These are phyloP conservation scores for Ptychobarbus kaznakovi DNA, from an alignment of 2,797 vertebrate genomes.

Conservation along the genomic window DNA sequence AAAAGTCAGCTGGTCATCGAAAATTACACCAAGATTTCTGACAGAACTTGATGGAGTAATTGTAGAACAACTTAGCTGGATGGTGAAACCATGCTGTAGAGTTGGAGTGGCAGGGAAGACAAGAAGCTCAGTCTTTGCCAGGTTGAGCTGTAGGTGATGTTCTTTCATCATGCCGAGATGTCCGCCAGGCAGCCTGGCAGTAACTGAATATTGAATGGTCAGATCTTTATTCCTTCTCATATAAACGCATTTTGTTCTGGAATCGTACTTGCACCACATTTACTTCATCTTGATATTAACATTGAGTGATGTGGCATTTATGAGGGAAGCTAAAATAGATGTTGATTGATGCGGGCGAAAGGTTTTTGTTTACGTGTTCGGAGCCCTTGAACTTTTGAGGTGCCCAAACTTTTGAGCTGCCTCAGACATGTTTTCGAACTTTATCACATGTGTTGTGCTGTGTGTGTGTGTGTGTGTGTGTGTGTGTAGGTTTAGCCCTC, in stretches of 20 bases:
- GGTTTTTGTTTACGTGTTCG: slow-evolving; percentile 19
- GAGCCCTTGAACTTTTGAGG: background rate
- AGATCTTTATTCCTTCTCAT: slow-evolving; percentile 4
- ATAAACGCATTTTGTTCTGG: background rate
- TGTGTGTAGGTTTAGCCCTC: background rate
- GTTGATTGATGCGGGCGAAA: background rate
- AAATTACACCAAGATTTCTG: no score
- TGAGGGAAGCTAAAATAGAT: background rate
- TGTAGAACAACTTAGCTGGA: no score
- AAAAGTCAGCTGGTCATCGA: no score
- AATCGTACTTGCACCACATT: background rate
- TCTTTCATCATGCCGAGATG: no score
- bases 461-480: background rate
- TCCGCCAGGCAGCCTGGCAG: no score
- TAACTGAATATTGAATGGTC: slow-evolving; percentile 6
- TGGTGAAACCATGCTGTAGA: no score
- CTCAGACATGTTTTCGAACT: background rate
- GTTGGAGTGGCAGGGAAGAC: no score
- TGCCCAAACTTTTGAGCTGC: background rate
- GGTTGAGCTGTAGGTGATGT: no score
- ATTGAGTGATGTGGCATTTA: slow-evolving; percentile 28
- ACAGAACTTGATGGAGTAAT: no score
- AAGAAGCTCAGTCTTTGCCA: no score
- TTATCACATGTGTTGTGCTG: no score
- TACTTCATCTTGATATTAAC: slow-evolving; percentile 2